Percentiles rank a stretch among this genome's conserved stretches.
Conservation (phyloP, 53 echinoderm and acorn worm species). For the Astropecten irregularis region DNA sequence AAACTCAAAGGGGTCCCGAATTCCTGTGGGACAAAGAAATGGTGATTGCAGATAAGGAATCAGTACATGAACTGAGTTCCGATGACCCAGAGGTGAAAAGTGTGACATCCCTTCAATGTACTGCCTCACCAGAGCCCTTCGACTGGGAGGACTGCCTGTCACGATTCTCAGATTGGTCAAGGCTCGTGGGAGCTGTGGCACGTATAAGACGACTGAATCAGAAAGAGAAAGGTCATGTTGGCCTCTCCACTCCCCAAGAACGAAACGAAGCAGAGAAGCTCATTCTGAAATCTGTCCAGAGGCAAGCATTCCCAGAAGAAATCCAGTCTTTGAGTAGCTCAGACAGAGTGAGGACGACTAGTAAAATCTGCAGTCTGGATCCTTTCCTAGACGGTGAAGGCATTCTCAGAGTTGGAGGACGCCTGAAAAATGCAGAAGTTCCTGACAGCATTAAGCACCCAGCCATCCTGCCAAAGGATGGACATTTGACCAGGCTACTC, state of each 20-base stretch:
- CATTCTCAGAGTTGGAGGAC: conserved; percentile 55
- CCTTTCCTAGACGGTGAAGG: too few relatives aligned
- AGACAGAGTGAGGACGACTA: neutral
- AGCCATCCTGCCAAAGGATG: conserved; percentile 1
- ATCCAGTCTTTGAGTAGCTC: neutral
- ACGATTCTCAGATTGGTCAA: conserved; percentile 1
- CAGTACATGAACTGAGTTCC: neutral
- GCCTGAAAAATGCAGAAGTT: neutral
- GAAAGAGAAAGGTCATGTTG: neutral
- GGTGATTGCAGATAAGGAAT: neutral
- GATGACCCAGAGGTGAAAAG: neutral
- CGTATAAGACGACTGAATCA: neutral
- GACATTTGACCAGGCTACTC: conserved; percentile 2
- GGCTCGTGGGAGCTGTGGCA: conserved; percentile 8
- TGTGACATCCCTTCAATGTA: neutral
- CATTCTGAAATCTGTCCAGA: neutral
- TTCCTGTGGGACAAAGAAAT: neutral
- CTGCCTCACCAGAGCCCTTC: neutral
- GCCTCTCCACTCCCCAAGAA: neutral
- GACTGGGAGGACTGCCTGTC: conserved; percentile 7
- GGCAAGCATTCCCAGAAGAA: neutral
- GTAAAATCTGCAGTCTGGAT: conserved; percentile 17
- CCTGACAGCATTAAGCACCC: conserved; percentile 31
- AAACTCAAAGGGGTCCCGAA: neutral
- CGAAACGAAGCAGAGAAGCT: neutral